Conservation (phyloP, 2,888 invertebrate species). For the Eupithecia centaureata region DNA sequence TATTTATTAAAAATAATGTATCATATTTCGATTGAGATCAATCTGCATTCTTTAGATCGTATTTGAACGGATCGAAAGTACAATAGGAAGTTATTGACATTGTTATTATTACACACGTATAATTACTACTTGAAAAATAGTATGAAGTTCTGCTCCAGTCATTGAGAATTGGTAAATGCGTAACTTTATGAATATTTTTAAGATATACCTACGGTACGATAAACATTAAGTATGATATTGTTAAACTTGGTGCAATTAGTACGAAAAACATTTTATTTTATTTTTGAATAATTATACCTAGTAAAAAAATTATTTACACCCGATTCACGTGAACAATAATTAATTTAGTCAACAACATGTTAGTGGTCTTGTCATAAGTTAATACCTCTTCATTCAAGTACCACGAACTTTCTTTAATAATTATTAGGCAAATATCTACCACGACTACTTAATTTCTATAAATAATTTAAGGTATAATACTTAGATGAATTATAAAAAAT, state of each 20-base stretch:
- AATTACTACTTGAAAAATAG: not conserved
- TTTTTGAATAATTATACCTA: not conserved
- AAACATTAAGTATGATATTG: not conserved
- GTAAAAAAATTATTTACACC: not conserved
- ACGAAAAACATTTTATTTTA: not conserved
- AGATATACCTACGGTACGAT: not conserved
- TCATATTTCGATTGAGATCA: slow-evolving; percentile 28
- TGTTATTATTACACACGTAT: too few species aligned
- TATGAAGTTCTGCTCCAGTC: not conserved
- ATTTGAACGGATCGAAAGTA: slow-evolving; percentile 21
- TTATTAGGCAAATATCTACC: slow-evolving; percentile 23
- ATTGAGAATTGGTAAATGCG: not conserved
- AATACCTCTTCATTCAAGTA: not conserved
- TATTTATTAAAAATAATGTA: not conserved
- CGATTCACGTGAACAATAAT: not conserved
- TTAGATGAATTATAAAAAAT: not conserved
- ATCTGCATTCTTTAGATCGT: slow-evolving; percentile 21
- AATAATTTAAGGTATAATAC: not conserved
- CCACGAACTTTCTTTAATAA: not conserved
- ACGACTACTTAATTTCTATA: slow-evolving; percentile 16
- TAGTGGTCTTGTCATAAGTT: not conserved
- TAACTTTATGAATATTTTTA: not conserved
- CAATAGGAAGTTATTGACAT: not conserved
- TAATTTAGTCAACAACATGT: not conserved
- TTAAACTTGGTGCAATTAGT: too few species aligned